phyloP scores from a whole-genome alignment of 2,797 vertebrate species.

The Taenioides sp. region DNA sequence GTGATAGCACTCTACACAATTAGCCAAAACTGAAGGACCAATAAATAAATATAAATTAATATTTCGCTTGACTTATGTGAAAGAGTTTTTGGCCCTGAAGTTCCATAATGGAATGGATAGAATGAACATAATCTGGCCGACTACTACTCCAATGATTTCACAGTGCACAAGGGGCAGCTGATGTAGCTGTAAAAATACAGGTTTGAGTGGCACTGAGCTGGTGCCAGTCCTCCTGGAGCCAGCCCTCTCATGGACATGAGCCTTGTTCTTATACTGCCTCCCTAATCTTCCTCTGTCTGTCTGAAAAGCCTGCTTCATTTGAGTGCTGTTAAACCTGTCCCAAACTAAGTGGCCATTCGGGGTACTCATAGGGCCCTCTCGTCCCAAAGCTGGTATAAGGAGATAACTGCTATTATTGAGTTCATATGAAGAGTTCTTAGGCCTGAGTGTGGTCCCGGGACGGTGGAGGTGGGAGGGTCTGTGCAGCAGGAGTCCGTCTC shows the following conservation, averaged over 20 bases:
- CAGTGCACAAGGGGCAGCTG: neutral
- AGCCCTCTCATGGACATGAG: neutral
- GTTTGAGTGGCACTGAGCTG: neutral
- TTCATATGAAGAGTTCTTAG: slow-evolving; percentile 4
- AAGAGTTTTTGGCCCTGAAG: neutral
- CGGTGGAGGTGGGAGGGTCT: neutral
- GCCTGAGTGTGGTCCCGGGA: neutral
- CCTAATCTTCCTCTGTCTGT: slow-evolving; percentile 9
- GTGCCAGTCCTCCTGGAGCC: slow-evolving; percentile 17
- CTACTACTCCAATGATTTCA: neutral
- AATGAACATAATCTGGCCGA: neutral
- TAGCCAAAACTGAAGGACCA: too few relatives aligned
- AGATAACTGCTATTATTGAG: slow-evolving; percentile 14
- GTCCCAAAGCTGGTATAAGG: slow-evolving; percentile 6
- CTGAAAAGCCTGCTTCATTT: slow-evolving; percentile 4
- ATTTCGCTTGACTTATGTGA: too few relatives aligned
- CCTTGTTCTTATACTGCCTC: neutral
- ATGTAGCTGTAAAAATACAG: neutral
- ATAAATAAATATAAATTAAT: too few relatives aligned
- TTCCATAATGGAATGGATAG: neutral
- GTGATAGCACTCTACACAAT: too few relatives aligned
- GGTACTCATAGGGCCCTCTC: neutral
- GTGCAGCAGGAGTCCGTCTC: neutral
- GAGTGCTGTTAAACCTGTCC: slow-evolving; percentile 15
- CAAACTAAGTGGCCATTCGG: slow-evolving; percentile 9